Conservation (phyloP, 2,888 invertebrate species). For the Lepidochrysops patricia region DNA sequence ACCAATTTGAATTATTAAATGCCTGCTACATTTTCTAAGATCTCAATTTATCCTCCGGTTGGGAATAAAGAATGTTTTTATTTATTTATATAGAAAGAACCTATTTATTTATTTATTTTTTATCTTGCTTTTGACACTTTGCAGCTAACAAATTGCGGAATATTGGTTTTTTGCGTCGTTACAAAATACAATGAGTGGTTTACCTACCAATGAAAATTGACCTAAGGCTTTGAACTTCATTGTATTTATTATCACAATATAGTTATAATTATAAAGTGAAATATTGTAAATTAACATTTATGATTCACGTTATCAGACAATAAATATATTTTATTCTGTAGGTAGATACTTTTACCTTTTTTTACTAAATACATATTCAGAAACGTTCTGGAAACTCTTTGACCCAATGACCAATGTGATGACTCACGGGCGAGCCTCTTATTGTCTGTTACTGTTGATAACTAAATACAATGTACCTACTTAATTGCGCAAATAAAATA, state of each 20-base stretch:
- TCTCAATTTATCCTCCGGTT: too few relatives aligned
- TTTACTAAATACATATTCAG: neutral
- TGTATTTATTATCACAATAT: neutral
- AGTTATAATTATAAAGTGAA: slow-evolving; percentile 1
- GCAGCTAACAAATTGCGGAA: neutral
- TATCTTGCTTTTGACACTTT: neutral
- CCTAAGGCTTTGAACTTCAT: neutral
- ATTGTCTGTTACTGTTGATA: slow-evolving; percentile 3
- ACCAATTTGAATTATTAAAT: too few relatives aligned
- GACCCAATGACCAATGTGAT: neutral
- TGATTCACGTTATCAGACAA: slow-evolving; percentile 1
- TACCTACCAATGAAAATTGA: neutral
- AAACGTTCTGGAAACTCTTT: slow-evolving; percentile 4
- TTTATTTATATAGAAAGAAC: too few relatives aligned
- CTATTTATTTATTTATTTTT: too few relatives aligned
- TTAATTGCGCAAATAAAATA: slow-evolving; percentile 2
- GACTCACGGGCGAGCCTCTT: neutral
- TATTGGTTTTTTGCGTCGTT: neutral
- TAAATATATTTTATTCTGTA: too few relatives aligned
- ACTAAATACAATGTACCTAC: neutral
- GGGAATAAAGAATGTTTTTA: too few relatives aligned
- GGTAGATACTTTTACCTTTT: too few relatives aligned
- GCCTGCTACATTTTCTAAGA: too few relatives aligned
- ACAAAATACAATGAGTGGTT: neutral
- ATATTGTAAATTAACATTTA: slow-evolving; percentile 8